These are phyloP conservation scores for Telmatochromis bifrenatus DNA, from an alignment of 2,113 vertebrate genomes.

Conservation along the genomic window DNA sequence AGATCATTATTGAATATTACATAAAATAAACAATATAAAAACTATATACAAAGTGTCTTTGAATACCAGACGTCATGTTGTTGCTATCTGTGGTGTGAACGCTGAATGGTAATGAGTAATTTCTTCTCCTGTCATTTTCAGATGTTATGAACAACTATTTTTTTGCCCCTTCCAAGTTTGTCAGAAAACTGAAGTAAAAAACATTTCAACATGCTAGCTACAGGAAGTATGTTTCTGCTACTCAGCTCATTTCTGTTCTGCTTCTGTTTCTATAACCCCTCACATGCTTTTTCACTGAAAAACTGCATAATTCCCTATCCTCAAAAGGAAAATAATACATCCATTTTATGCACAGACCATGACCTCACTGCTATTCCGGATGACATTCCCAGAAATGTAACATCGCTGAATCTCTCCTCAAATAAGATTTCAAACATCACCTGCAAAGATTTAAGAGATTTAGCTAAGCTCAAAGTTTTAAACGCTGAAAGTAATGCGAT, in stretches of 20 bases:
- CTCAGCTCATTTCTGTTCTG: not conserved
- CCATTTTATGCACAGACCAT: not conserved
- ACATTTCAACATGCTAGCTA: not conserved
- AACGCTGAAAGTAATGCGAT: not conserved
- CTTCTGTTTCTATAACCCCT: not conserved
- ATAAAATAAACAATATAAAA: not conserved
- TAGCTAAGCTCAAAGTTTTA: not conserved
- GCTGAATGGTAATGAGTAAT: accelerated
- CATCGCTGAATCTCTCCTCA: not conserved
- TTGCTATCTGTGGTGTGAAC: not conserved
- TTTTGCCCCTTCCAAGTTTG: not conserved
- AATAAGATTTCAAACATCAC: not conserved
- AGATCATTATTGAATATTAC: not conserved
- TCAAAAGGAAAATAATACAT: not conserved
- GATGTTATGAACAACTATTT: not conserved
- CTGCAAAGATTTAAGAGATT: not conserved
- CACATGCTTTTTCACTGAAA: not conserved
- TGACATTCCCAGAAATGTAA: not conserved
- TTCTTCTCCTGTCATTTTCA: not conserved
- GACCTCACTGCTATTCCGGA: not conserved
- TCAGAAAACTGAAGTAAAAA: not conserved
- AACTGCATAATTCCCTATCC: not conserved
- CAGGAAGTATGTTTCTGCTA: not conserved
- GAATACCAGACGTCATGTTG: not conserved
- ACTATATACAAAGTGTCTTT: not conserved